Percentiles rank a stretch among this genome's conserved stretches.
Conservation (phyloP, 1,140 invertebrate species). For the Eufriesea mexicana region DNA sequence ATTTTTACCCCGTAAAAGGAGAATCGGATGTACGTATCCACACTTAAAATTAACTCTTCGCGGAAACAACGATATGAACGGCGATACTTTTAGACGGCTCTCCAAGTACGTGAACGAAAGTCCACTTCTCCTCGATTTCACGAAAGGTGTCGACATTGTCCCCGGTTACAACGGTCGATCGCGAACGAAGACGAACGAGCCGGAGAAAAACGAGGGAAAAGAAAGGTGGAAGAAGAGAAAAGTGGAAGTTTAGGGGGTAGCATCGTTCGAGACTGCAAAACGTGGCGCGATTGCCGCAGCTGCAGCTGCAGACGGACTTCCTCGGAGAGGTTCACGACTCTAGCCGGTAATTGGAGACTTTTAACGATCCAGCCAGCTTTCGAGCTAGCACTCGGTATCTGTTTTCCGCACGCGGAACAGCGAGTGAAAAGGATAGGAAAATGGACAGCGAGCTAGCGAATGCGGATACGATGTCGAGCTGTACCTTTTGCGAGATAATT, state of each 20-base stretch:
- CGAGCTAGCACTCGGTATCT: slow-evolving; percentile 56
- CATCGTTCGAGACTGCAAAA: slow-evolving; percentile 11
- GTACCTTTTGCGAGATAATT: neutral
- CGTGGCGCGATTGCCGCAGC: slow-evolving; percentile 11
- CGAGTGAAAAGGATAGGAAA: slow-evolving; percentile 23
- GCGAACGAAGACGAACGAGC: neutral
- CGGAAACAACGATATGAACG: too few relatives aligned
- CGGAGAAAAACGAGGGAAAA: neutral
- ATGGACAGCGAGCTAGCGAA: neutral
- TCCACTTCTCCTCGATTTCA: neutral
- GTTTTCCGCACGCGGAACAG: slow-evolving; percentile 51
- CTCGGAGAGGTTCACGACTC: slow-evolving; percentile 53
- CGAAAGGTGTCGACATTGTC: neutral
- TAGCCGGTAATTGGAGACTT: slow-evolving; percentile 69
- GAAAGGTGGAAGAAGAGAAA: neutral
- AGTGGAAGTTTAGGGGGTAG: slow-evolving; percentile 22
- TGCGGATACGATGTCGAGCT: neutral
- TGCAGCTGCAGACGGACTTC: slow-evolving; percentile 21
- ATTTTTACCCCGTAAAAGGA: too few relatives aligned
- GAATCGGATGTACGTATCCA: too few relatives aligned
- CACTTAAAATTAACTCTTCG: too few relatives aligned
- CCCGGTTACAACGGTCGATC: neutral
- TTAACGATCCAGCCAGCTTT: slow-evolving; percentile 66
- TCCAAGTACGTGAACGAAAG: neutral
- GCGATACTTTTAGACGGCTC: neutral